Conservation (phyloP, 2,113 vertebrate genomes). For the Nasalis larvatus region DNA sequence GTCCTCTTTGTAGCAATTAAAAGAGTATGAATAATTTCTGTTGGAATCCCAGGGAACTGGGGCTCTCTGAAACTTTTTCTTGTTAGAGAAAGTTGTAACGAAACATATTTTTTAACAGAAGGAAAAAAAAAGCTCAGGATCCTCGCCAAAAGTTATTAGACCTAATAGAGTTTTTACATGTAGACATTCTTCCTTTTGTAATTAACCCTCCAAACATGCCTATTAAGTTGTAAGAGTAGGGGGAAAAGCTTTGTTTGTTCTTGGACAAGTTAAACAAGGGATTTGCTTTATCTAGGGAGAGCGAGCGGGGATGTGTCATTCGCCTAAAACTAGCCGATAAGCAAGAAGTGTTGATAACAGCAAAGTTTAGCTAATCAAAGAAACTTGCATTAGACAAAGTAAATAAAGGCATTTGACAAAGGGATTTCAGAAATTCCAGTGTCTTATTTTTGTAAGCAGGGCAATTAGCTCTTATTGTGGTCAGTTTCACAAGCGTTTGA, state of each 20-base stretch:
- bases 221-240: slow-evolving; percentile 76
- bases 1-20: slow-evolving; percentile 11
- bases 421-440: slow-evolving; percentile 79
- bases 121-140: neutral
- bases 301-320: slow-evolving; percentile 85
- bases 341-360: slow-evolving; percentile 83
- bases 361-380: slow-evolving; percentile 84
- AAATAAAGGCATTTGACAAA: slow-evolving; percentile 81
- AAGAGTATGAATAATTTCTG: neutral
- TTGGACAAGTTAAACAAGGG: slow-evolving; percentile 84
- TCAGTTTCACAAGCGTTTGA: slow-evolving; percentile 58
- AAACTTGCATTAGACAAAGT: slow-evolving; percentile 81
- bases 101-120: slow-evolving; percentile 49
- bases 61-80: slow-evolving; percentile 71
- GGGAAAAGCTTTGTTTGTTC: slow-evolving; percentile 82
- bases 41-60: neutral
- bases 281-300: slow-evolving; percentile 85
- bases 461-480: slow-evolving; percentile 74
- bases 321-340: slow-evolving; percentile 81
- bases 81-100: neutral
- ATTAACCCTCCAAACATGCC: slow-evolving; percentile 81
- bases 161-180: slow-evolving; percentile 52
- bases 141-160: slow-evolving; percentile 23
- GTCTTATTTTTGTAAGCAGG: slow-evolving; percentile 76
- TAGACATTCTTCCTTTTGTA: slow-evolving; percentile 67